Evolutionary conservation across 2,113 vertebrate species (phyloP).

Genomic region (Pluvianellus socialis): DNA sequence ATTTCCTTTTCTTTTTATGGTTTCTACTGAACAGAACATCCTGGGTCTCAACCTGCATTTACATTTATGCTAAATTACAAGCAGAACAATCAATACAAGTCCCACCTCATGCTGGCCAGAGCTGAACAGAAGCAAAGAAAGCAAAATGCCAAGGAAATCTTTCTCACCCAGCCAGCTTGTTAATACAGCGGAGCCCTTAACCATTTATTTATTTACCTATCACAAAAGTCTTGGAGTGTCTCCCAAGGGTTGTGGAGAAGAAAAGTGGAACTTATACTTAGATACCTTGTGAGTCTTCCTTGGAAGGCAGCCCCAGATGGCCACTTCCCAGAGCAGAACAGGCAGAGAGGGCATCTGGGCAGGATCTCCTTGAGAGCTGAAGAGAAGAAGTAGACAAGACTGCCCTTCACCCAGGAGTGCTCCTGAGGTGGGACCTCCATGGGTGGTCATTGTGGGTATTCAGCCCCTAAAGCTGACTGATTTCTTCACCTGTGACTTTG

Average conservation of each 20-base stretch:
- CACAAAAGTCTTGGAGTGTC: background rate
- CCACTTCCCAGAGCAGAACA: background rate
- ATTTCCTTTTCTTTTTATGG: constrained; percentile 64
- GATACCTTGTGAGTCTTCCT: background rate
- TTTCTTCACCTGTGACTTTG: background rate
- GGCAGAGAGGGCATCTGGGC: background rate
- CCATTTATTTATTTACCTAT: background rate
- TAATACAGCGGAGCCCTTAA: background rate
- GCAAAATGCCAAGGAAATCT: background rate
- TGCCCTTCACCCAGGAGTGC: background rate
- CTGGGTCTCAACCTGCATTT: constrained; percentile 68
- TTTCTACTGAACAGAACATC: constrained; percentile 68
- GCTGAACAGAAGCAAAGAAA: background rate
- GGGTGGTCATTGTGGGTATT: background rate
- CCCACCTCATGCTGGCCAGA: background rate
- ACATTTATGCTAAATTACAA: constrained; percentile 65
- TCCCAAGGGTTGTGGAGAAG: background rate
- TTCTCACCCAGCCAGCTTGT: background rate
- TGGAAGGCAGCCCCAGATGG: background rate
- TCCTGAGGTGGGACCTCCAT: background rate
- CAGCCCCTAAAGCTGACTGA: background rate
- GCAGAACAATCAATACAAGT: constrained; percentile 1
- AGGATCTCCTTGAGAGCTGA: background rate
- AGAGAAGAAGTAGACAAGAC: too few species aligned
- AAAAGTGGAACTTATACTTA: background rate